Base-by-base conservation (phyloP, 1,140 invertebrate species). In the Lithobius niger region DNA sequence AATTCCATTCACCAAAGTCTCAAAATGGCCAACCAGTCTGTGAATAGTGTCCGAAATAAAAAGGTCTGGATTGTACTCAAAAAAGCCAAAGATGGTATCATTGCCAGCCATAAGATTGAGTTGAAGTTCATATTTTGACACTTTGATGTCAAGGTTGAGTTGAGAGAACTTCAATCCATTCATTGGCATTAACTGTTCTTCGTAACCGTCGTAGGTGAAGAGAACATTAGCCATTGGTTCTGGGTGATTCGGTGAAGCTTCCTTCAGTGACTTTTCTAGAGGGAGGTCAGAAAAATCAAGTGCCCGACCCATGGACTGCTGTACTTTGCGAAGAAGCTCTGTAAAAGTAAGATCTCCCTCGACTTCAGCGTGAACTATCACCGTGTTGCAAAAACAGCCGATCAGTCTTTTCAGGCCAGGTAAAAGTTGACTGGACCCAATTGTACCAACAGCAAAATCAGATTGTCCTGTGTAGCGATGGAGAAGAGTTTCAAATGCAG, bases 41-140 rank as follows among this genome's bases (percentile, higher is more conserved):
- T 25, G 13, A 50, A 50, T 50, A 15, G 48, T 50, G 10, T 50
- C 48, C 22, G 6, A 13, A 4, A 26, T 16, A 50, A 50, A 50
- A 13, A 50, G 27, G 27, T 50, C 48, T 10, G 48, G 48, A 26
- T 50, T 50, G 21, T 50, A 50, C 6, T 50, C 48, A 6, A 50
- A 26, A 21, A 25, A 50, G 3, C 48, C 48, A 19, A 6, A 27
- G 16, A 50, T 27, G 27, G 4, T 6, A 26, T 50, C 25, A 26
- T 24, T 19, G 6, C 4, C 19, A 6, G 3, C 19, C 13, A 27
- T 24, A 3, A 50, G 25, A 27, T 4, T 50, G 4, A 50, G 27
- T 13, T 25, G 22, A 25, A 50, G 27, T 15, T 50, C 48, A 19
- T 25, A 50, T 50, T 50, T 50, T 13, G 22, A 3, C 19, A 26